Base-by-base conservation (phyloP, 2,113 vertebrate genomes). In the Carlito syrichta region DNA sequence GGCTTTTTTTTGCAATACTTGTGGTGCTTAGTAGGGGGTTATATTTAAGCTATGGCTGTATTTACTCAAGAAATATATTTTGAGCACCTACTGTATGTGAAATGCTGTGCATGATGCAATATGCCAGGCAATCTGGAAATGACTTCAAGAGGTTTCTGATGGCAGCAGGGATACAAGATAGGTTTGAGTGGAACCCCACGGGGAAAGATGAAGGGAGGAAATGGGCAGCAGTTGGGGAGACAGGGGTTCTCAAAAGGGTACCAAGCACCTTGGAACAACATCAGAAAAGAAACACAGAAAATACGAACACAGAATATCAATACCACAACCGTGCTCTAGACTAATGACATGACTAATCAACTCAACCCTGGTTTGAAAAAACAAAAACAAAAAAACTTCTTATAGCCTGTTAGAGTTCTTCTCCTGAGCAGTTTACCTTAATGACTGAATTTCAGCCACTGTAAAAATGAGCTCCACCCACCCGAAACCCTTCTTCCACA, bases 11-110 rank as follows among this genome's bases (percentile, higher is more conserved):
- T 43, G 9, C 85, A 87, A 78, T 32, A 52, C 6, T n/a, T 86
- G 40, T 88, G 56, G 66, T 74, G 10, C 52, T 81, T 60, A 52
- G 38, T 76, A 79, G 45, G 58, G 58, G 25, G 11, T 56, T 45
- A 74, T 10, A 76, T 82, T 73, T 81, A 85, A 85, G 17, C 87
- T 81, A n/a, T 76, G 22, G 76, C 19, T 9, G 73, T n/a, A 56
- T 92, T 86, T 89, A 76, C 38, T 96, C 16, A 63, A 71, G 48
- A 90, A 84, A 66, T 45, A 48, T 23, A 82, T 60, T 86, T 77
- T 68, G 58, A 96, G 14, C 54, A 77, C 25, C 2, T 76, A 58
- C 3, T 85, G 11, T 14, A 71, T 85, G 17, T 40, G 38, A 93
- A 83, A 87, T 23, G 27, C 20, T 86, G 27, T 23, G 52, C 16